These are phyloP conservation scores for Nowickia ferox DNA, from an alignment of 2,888 invertebrate species.

Conservation along the genomic window DNA sequence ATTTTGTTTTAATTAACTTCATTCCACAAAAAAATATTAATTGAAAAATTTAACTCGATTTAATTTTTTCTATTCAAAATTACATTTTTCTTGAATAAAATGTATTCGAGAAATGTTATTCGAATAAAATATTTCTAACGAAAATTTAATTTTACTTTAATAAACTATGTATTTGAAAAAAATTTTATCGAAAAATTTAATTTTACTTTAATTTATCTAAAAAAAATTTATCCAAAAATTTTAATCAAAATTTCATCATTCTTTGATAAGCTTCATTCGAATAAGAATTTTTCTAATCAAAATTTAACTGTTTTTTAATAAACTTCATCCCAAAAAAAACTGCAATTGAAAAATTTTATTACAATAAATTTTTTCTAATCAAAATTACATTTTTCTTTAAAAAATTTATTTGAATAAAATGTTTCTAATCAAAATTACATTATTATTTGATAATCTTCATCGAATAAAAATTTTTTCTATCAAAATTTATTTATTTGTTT, in stretches of 20 bases:
- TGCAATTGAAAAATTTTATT: background rate
- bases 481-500: no score
- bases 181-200: no score
- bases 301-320: no score
- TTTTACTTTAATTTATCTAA: no score
- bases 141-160: no score
- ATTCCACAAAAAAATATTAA: no score
- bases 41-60: background rate
- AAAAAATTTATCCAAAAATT: no score
- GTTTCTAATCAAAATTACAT: background rate
- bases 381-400: background rate
- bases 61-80: background rate
- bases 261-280: background rate
- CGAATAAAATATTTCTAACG: background rate
- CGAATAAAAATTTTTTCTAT: constrained; percentile 1
- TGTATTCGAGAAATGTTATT: no score
- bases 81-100: background rate
- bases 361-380: background rate
- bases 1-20: no score
- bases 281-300: background rate
- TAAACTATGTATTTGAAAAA: no score
- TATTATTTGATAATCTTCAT: no score
- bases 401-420: background rate
- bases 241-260: background rate
- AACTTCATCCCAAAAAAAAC: no score